These are phyloP conservation scores for Agrypnus murinus DNA, from an alignment of 2,888 invertebrate genomes.

Conservation along the genomic window DNA sequence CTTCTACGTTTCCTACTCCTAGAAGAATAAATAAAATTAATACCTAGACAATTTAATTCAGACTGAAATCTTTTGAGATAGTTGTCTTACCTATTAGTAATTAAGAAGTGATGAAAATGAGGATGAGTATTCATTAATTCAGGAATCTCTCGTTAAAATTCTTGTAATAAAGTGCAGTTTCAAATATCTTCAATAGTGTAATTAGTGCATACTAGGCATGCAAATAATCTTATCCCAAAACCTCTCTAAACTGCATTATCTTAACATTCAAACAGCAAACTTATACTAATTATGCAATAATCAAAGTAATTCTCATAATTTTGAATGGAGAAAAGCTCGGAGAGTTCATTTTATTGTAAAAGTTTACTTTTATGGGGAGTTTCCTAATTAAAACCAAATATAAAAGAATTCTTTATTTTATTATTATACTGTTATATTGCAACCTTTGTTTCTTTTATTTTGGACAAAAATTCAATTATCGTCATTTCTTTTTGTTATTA, in stretches of 20 bases:
- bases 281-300: constrained; percentile 5
- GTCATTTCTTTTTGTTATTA: no score
- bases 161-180: not conserved
- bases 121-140: no score
- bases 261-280: not conserved
- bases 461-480: no score
- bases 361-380: not conserved
- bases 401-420: not conserved
- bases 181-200: not conserved
- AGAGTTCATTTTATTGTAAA: not conserved
- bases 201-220: not conserved
- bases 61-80: no score
- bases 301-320: not conserved
- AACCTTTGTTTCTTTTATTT: no score
- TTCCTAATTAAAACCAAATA: not conserved
- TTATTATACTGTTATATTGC: no score
- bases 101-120: no score
- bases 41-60: no score
- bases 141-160: no score
- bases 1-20: no score
- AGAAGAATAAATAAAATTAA: no score
- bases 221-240: not conserved
- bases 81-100: no score
- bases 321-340: not conserved
- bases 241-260: not conserved